Percentiles rank a stretch among this genome's conserved stretches.
Conservation (phyloP, 2,113 vertebrate genomes). For the Phyllopteryx taeniolatus region DNA sequence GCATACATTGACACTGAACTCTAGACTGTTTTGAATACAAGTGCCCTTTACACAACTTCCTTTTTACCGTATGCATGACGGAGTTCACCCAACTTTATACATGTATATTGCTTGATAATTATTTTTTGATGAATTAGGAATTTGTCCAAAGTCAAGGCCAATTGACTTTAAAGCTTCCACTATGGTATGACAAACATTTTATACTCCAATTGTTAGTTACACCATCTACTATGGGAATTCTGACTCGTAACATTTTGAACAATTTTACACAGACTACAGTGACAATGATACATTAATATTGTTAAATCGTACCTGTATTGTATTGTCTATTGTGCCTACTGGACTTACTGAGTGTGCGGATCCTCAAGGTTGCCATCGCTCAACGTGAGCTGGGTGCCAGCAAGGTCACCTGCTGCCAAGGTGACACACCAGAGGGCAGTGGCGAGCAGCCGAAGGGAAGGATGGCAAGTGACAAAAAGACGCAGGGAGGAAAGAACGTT, state of each 20-base stretch:
- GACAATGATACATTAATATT: background rate
- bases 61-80: background rate
- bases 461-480: background rate
- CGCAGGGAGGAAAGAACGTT: constrained; percentile 8
- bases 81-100: no score
- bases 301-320: constrained; percentile 6
- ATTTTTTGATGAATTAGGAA: no score
- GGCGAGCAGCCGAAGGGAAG: background rate
- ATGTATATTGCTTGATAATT: no score
- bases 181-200: no score
- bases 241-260: no score
- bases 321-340: constrained; percentile 8
- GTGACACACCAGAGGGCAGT: constrained; percentile 14
- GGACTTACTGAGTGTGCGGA: constrained; percentile 65
- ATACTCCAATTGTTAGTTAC: no score
- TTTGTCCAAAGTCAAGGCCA: no score
- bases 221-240: no score
- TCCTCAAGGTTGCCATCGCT: constrained; percentile 60
- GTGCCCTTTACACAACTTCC: no score
- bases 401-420: constrained; percentile 45
- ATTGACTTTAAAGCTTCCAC: no score
- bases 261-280: background rate
- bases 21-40: no score
- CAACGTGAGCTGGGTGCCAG: constrained; percentile 34
- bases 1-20: background rate